Base-by-base conservation (phyloP, 1,140 invertebrate genomes). In the Macrotrachela quadricornifera region DNA sequence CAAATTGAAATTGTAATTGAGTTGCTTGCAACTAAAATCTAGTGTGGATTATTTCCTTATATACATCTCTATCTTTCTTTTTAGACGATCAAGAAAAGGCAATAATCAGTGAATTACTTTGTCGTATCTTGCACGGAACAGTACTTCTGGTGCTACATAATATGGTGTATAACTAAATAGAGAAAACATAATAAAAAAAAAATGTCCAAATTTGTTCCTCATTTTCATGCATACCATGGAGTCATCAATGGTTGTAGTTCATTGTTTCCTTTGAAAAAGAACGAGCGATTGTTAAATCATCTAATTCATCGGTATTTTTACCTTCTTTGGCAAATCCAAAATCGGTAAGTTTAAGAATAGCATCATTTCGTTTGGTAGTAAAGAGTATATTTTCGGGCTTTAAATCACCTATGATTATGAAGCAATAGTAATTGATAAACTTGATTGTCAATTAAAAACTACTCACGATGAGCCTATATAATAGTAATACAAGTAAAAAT, bases 321-420 rank as follows among this genome's bases (percentile, higher is more conserved):
- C 46, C 64, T 41, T 64, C 54, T 53, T 67, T 67, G 16, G 65
- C 65, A 61, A 67, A 67, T 14, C 65, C 65, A 61, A 67, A 67
- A 57, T 67, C 65, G 16, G 64, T 62, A 46, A 67, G 51, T 49
- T 65, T 67, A 39, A 67, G 54, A 21, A 61, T 51, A 10, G 61
- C 62, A 53, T 62, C 59, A 61, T 67, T 46, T 16, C 49, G 21
- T 49, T 54, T 54, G 13, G 21, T 49, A 3, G 17, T 36, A 12
- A 54, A 40, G 9, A 54, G 38, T 38, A 54, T 14, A 50, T 54
- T 54, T 17, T 54, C 53, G 15, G 53, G 53, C 37, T 54, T 54
- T 21, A 54, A 44, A 45, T 54, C 53, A 30, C 21, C 21, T 30
- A 30, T 30, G 21, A 30, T 30, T 4, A 30, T 2, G 8, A 30